Percentiles rank a stretch among this genome's conserved stretches.
phyloP scores from a whole-genome alignment of 92 coral and sea anemone genomes.

The Isaurus tuberculatus region DNA sequence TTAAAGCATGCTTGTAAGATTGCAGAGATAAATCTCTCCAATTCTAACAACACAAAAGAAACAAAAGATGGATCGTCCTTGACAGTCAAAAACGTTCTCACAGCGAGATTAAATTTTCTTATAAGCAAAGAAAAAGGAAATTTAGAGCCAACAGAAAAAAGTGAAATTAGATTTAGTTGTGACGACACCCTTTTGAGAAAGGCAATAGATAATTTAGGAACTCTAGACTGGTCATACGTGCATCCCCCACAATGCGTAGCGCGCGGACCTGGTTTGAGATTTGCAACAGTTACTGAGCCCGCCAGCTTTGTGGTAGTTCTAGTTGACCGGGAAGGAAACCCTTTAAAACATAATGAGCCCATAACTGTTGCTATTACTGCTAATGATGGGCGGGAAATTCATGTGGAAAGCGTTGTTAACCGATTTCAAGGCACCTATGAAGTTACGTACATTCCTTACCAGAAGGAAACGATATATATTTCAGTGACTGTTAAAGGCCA shows the following conservation, averaged over 20 bases:
- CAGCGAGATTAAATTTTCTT: conserved; percentile 57
- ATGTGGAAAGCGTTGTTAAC: conserved; percentile 50
- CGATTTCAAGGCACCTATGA: conserved; percentile 64
- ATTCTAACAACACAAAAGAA: conserved; percentile 13
- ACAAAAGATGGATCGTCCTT: conserved; percentile 61
- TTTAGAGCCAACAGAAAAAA: conserved; percentile 58
- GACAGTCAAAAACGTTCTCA: conserved; percentile 50
- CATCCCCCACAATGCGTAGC: conserved; percentile 64
- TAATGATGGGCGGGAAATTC: conserved; percentile 49
- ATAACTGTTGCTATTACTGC: conserved; percentile 45
- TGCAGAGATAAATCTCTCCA: conserved; percentile 60
- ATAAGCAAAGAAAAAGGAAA: conserved; percentile 48
- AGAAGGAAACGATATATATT: conserved; percentile 45
- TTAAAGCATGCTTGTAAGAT: conserved; percentile 69
- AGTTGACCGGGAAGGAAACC: conserved; percentile 60
- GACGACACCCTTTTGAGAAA: conserved; percentile 66
- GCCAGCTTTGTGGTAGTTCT: conserved; percentile 58
- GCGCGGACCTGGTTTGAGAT: conserved; percentile 65
- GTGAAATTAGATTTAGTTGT: conserved; percentile 51
- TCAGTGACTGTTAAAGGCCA: conserved; percentile 55
- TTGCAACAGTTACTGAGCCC: conserved; percentile 56
- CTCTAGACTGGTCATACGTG: conserved; percentile 50
- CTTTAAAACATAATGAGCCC: conserved; percentile 33
- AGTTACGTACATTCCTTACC: conserved; percentile 56
- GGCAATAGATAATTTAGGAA: conserved; percentile 64